Evolutionary conservation across 2,888 invertebrate species (phyloP).

Genomic region (Meandrusa payeni): DNA sequence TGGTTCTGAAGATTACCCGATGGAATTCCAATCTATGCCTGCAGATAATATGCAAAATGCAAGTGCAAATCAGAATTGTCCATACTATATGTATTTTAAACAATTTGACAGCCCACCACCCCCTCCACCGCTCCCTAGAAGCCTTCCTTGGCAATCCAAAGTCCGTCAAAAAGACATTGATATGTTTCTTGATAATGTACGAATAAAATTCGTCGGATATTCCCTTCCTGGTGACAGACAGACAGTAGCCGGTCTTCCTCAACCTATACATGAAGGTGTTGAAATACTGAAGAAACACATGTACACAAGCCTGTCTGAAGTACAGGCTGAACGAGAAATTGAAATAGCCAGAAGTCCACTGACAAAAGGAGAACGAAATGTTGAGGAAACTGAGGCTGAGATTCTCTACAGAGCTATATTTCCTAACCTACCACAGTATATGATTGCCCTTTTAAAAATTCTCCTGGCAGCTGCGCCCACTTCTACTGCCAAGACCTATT

Average conservation of each 20-base stretch:
- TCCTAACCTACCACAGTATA: slow-evolving; percentile 97
- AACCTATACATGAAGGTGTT: slow-evolving; percentile 98
- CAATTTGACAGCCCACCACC: slow-evolving; percentile 72
- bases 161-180: slow-evolving; percentile 97
- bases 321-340: slow-evolving; percentile 95
- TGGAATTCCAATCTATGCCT: slow-evolving; percentile 80
- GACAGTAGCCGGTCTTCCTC: slow-evolving; percentile 96
- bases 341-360: slow-evolving; percentile 95
- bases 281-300: slow-evolving; percentile 94
- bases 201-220: slow-evolving; percentile 98
- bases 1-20: slow-evolving; percentile 82
- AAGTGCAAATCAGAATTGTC: slow-evolving; percentile 59
- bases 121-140: slow-evolving; percentile 73
- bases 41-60: slow-evolving; percentile 57
- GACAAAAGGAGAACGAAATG: slow-evolving; percentile 89
- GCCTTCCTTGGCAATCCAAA: slow-evolving; percentile 98
- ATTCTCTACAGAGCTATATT: slow-evolving; percentile 95
- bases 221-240: slow-evolving; percentile 92
- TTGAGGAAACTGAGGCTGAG: slow-evolving; percentile 92
- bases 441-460: slow-evolving; percentile 98
- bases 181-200: slow-evolving; percentile 92
- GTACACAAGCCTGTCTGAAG: slow-evolving; percentile 95
- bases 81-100: slow-evolving; percentile 68
- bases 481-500: slow-evolving; percentile 98
- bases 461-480: slow-evolving; percentile 98